Conservation (phyloP, 2,113 vertebrate genomes). For the Cervus canadensis region DNA sequence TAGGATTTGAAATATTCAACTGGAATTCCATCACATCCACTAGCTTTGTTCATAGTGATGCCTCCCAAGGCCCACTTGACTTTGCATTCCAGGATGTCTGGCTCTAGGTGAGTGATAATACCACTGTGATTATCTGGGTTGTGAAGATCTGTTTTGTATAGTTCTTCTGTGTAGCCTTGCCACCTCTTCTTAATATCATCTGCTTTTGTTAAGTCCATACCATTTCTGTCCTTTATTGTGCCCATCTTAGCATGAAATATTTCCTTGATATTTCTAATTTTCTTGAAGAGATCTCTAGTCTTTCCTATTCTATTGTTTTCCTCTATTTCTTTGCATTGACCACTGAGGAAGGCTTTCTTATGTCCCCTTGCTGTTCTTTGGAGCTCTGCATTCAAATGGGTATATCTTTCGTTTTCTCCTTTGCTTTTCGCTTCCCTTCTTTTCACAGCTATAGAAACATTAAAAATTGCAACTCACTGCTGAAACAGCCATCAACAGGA, state of each 20-base stretch:
- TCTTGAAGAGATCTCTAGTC: background rate
- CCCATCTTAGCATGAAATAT: background rate
- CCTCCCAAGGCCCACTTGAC: background rate
- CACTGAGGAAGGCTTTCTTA: background rate
- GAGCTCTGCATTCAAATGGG: background rate
- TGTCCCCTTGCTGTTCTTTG: background rate
- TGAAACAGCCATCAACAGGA: background rate
- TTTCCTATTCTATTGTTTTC: background rate
- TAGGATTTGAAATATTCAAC: background rate
- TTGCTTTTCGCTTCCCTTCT: background rate
- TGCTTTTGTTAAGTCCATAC: background rate
- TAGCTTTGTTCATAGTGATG: background rate
- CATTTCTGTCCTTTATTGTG: background rate
- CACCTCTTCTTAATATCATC: background rate
- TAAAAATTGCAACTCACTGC: background rate
- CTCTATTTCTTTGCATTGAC: background rate
- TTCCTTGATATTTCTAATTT: background rate
- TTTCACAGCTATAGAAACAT: background rate
- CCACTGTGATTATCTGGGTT: background rate
- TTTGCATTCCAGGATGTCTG: background rate
- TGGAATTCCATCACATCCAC: background rate
- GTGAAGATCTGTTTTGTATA: background rate
- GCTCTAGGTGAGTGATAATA: background rate
- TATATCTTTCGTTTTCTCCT: background rate
- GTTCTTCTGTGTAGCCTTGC: background rate